Evolutionary conservation across 2,888 invertebrate genomes (phyloP).

Genomic region (Pterostichus niger): DNA sequence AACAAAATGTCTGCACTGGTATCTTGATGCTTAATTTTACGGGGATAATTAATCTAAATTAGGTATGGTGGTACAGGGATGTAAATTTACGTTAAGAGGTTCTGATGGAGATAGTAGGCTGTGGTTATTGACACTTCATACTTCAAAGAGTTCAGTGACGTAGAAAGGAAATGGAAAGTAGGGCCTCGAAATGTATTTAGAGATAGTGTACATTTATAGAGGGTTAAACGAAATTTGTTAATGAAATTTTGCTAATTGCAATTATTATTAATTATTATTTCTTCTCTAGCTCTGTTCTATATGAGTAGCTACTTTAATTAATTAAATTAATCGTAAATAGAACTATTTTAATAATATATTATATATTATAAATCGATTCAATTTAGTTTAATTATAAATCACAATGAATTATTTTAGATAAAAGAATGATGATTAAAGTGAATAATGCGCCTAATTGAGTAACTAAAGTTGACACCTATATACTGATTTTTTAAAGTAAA

Average conservation of each 20-base stretch:
- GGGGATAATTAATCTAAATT: constrained; percentile 39
- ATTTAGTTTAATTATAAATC: no score
- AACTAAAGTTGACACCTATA: no score
- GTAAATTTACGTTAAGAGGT: constrained; percentile 10
- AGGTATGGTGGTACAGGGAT: constrained; percentile 1
- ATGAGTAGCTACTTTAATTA: no score
- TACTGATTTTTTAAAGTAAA: no score
- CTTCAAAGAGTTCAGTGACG: constrained; percentile 27
- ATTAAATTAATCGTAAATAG: no score
- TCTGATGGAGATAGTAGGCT: constrained; percentile 5
- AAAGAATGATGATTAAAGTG: no score
- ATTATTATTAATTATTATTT: constrained; percentile 11
- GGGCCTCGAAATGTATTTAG: not conserved
- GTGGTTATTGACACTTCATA: constrained; percentile 34
- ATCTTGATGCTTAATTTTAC: constrained; percentile 2
- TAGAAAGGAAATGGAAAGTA: not conserved
- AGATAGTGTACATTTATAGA: not conserved
- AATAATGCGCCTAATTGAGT: no score
- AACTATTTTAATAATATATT: no score
- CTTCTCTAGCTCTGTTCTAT: not conserved
- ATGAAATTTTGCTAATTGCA: not conserved
- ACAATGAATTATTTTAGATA: no score
- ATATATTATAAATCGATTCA: no score
- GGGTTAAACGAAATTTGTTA: not conserved
- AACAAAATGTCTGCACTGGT: constrained; percentile 14